Conservation (phyloP, 2,888 invertebrate species). For the Agonopterix arenella region DNA sequence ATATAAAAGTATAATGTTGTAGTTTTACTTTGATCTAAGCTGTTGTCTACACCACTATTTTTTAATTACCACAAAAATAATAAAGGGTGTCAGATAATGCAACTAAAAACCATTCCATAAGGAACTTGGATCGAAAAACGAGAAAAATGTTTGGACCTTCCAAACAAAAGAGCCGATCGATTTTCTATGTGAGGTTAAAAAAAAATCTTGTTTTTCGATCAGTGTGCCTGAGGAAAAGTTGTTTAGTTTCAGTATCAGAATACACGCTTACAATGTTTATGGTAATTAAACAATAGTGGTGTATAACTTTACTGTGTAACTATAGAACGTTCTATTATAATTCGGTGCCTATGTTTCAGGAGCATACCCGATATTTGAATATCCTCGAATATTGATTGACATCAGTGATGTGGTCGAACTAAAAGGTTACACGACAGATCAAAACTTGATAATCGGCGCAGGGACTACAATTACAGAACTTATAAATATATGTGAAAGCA, state of each 20-base stretch:
- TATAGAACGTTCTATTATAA: neutral
- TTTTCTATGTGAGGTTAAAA: neutral
- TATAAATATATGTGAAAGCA: constrained; percentile 62
- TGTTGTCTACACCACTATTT: too few species aligned
- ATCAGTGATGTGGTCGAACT: constrained; percentile 77
- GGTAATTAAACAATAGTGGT: neutral
- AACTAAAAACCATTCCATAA: too few species aligned
- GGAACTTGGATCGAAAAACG: too few species aligned
- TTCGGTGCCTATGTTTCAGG: constrained; percentile 35
- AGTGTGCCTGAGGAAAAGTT: neutral
- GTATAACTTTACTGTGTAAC: neutral
- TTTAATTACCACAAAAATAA: too few species aligned
- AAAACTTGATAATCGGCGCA: constrained; percentile 76
- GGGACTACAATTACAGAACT: constrained; percentile 75
- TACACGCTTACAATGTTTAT: neutral
- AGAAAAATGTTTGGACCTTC: too few species aligned
- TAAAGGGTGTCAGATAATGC: too few species aligned
- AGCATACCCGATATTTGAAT: constrained; percentile 51
- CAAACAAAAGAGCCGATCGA: too few species aligned
- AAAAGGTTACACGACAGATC: constrained; percentile 49
- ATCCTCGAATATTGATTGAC: constrained; percentile 78
- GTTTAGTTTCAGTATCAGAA: neutral
- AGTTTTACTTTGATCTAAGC: too few species aligned
- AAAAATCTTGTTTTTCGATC: neutral
- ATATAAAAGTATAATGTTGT: too few species aligned